Base-by-base conservation (phyloP, 2,888 invertebrate genomes). In the Hyposoter didymator region DNA sequence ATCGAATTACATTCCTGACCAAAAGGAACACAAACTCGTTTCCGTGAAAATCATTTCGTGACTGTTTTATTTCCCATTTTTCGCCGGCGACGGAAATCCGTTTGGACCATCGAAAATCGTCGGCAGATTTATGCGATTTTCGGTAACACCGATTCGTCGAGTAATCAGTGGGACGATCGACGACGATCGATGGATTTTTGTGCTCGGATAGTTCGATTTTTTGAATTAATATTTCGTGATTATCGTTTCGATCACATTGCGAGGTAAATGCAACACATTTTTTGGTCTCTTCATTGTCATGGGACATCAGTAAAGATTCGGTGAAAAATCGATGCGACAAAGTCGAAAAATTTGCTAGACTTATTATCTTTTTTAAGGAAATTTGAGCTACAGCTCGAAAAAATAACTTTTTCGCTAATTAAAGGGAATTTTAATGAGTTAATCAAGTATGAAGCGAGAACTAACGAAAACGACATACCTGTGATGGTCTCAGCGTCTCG, bases 401-500 rank as follows among this genome's bases (percentile, higher is more conserved):
- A 59, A 19, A 59, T 12, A 12, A 28, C 14, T 14, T 22, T 28
- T 28, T 59, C 12, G n/a, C 14, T 28, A 1, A 28, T 59, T 52
- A 8, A 28, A 59, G 14, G 22, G 28, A 14, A 28, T 14, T 12
- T 3, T 14, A 59, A 59, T 59, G 12, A 59, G 28, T 28, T 1
- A 5, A 28, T 59, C 14, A 5, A 59, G 17, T 0, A 28, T 47
- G 5, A 69, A 69, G 14, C 17, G 69, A 8, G 2, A 47, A 45
- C n/a, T 17, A 49, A 32, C 7, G 6, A 70, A 12, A n/a, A 35
- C 1, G 22, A 28, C 94, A 95, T 90, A 96, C 97, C 97, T 94
- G 97, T 97, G 91, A 96, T 95, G 91, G 96, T 96, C 93, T 95
- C 96, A 92, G 96, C 96, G 95, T 96, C 95, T 90, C 95, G 95